Base-by-base conservation (phyloP, 2,113 vertebrate genomes). In the Tilapia sparmanii region DNA sequence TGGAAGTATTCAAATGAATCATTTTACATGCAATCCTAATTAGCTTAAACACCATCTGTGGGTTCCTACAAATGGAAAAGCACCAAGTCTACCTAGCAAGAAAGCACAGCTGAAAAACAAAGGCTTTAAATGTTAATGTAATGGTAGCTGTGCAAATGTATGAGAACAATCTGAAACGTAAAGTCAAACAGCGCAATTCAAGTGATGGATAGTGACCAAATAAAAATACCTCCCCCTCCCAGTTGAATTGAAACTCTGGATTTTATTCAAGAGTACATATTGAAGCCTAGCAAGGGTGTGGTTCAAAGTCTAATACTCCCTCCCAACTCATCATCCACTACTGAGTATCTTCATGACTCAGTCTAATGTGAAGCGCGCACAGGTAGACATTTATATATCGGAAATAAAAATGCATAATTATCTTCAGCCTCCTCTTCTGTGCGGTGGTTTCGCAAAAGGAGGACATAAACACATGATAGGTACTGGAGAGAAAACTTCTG, bases 181-280 rank as follows among this genome's bases (percentile, higher is more conserved):
- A 90, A 89, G 61, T 85, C 66, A 68, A 89, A 87, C 68, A 91
- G 86, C 84, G 79, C 87, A 89, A 84, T 83, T 84, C 79, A 86
- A 86, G 68, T 52, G 66, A 66, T 86, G 45, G 84, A 71, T 87
- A 45, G 73, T 89, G 91, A 95, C 87, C 92, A 94, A 95, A 94
- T 93, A 94, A 94, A 94, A 94, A 91, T 94, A 90, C 50, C 92
- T 31, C 89, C 88, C 80, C 40, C 68, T 82, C 83, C 38, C 85
- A 86, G 89, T 91, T 95, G 85, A 90, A 94, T 92, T 94, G 84
- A 94, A 95, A 96, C 90, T 95, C 80, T 93, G 93, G 88, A 93
- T 93, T 94, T 95, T 95, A 95, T 95, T 95, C 63, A 95, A 91
- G 89, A 94, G 88, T 93, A 96, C 93, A 95, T 90, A 85, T 38